Percentiles rank a stretch among this genome's conserved stretches.
These are phyloP conservation scores for Pollenia labialis DNA, from an alignment of 2,888 invertebrate genomes.

Conservation along the genomic window DNA sequence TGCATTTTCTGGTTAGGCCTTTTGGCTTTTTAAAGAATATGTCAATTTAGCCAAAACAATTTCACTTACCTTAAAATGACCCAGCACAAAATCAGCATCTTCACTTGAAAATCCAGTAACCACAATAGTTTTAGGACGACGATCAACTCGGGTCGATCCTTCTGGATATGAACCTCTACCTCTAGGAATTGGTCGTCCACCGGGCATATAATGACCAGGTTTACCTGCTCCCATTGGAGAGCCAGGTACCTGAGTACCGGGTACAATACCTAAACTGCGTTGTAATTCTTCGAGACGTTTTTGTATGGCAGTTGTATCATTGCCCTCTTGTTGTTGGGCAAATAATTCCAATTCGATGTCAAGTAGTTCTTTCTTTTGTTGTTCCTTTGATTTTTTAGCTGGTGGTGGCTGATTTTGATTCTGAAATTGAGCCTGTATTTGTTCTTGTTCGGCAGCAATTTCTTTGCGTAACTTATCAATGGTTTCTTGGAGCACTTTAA, in stretches of 20 bases:
- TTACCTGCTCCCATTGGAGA: conserved; percentile 72
- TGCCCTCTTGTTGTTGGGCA: conserved; percentile 93
- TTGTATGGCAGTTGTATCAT: conserved; percentile 92
- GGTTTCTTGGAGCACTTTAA: conserved; percentile 92
- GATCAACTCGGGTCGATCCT: conserved; percentile 88
- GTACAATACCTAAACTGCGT: conserved; percentile 80
- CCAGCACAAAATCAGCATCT: conserved; percentile 91
- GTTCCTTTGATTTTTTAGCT: conserved; percentile 89
- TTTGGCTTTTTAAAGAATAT: too few species aligned
- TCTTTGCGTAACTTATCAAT: conserved; percentile 87
- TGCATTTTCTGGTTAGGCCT: too few species aligned
- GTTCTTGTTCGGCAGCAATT: conserved; percentile 83
- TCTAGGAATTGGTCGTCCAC: conserved; percentile 76
- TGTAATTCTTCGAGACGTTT: conserved; percentile 90
- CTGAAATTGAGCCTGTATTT: conserved; percentile 83
- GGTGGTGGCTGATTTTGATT: conserved; percentile 78
- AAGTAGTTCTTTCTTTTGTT: conserved; percentile 94
- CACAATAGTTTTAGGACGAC: conserved; percentile 93
- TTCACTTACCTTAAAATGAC: conserved; percentile 92
- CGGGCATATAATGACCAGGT: conserved; percentile 65
- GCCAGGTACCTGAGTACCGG: conserved; percentile 60
- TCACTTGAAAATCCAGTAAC: conserved; percentile 94
- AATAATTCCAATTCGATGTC: conserved; percentile 96
- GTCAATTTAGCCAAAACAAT: background rate
- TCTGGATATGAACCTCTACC: conserved; percentile 81